Conservation (phyloP, 2,113 vertebrate genomes). For the Rafetus swinhoei region DNA sequence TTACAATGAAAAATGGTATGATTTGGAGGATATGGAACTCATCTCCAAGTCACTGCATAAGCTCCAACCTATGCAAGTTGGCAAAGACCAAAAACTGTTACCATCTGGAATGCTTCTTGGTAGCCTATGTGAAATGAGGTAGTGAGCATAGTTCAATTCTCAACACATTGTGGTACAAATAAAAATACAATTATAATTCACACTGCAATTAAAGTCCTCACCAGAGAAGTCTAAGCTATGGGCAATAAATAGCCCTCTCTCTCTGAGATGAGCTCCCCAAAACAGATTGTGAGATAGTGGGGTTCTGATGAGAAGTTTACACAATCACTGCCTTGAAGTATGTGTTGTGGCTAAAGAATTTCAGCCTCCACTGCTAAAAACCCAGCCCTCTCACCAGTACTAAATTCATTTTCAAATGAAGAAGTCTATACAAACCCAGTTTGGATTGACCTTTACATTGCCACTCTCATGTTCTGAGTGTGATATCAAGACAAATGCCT, state of each 20-base stretch:
- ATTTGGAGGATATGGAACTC: neutral
- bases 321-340: neutral
- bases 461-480: rapidly evolving
- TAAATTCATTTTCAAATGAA: neutral
- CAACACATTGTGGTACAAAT: neutral
- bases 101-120: neutral
- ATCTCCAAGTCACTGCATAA: neutral
- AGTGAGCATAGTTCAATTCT: neutral
- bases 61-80: neutral
- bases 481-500: neutral
- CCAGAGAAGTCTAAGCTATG: neutral
- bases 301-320: neutral
- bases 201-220: neutral
- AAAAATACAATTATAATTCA: rapidly evolving
- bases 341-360: neutral
- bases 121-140: neutral
- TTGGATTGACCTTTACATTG: neutral
- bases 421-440: neutral
- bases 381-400: neutral
- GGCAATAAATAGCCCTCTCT: neutral
- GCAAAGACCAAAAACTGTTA: neutral
- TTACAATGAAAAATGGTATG: neutral
- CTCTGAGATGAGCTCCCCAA: rapidly evolving
- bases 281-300: neutral
- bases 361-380: neutral